Base-by-base conservation (phyloP, 1,140 invertebrate genomes). In the Elymnias hypermnestra region DNA sequence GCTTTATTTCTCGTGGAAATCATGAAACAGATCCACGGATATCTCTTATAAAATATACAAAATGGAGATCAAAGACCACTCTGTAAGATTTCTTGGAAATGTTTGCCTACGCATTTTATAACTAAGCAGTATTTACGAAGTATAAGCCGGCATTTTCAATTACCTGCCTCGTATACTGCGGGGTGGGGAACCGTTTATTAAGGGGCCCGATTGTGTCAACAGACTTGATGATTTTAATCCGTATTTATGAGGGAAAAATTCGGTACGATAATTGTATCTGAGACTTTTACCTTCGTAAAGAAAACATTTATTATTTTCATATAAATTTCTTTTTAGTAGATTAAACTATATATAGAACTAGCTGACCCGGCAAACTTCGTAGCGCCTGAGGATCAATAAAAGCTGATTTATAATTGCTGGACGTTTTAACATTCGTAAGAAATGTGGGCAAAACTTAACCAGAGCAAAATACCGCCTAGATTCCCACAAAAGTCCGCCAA, bases 131-230 rank as follows among this genome's bases (percentile, higher is more conserved):
- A 48, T 36, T 50, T 50, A 50, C 18, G 9, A 19, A 39, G 33
- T 18, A 31, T 29, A 51, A 51, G 46, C 36, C 21, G 45, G 40
- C 43, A 41, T 52, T 51, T 53, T 48, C 45, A 48, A 43, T 53
- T 53, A 47, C 38, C 49, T 37, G 40, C 31, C 22, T 19, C 31
- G 29, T 41, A 7, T 21, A 43, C 40, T 7, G 10, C 18, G 18
- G 9, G 31, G 40, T 22, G 40, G 10, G 17, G 12, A 31, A 33
- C 28, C 18, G 28, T 31, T 31, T 43, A 43, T 42, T 43, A 43
- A 15, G 15, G 12, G 3, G 14, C 6, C 10, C 28, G 18, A 41
- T 43, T 43, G 19, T 43, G 28, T 43, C 28, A 33, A 33, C 28
- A 43, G 13, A 19, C 25, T 7, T 9, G 23, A 43, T 33, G 40